Percentiles rank a stretch among this genome's conserved stretches.
Evolutionary conservation across 2,113 vertebrate species (phyloP).

Genomic region (Hippocampus abdominalis): DNA sequence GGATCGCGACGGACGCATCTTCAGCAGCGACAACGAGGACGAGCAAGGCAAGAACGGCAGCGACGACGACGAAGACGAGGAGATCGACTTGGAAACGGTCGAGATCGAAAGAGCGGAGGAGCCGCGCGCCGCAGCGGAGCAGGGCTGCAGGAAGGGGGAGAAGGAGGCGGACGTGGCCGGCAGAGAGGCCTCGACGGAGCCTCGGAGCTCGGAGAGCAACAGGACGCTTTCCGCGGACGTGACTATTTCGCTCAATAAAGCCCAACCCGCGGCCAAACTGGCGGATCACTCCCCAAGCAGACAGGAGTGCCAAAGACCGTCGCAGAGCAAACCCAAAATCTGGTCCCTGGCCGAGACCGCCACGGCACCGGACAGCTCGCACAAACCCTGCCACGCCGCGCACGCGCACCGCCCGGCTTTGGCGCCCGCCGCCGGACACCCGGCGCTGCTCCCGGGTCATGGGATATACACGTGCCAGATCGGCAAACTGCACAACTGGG

Average conservation of each 20-base stretch:
- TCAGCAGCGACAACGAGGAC: constrained; percentile 94
- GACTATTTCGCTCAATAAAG: constrained; percentile 75
- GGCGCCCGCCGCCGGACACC: constrained; percentile 77
- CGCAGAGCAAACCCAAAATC: constrained; percentile 94
- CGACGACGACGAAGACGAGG: constrained; percentile 84
- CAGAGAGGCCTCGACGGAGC: constrained; percentile 60
- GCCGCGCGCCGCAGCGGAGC: constrained; percentile 77
- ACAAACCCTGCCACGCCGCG: constrained; percentile 71
- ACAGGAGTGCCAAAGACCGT: constrained; percentile 79
- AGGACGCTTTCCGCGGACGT: constrained; percentile 74
- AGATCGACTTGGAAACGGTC: constrained; percentile 96
- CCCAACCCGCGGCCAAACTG: constrained; percentile 70
- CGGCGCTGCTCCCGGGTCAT: constrained; percentile 90
- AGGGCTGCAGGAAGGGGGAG: constrained; percentile 56
- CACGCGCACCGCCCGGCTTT: constrained; percentile 67
- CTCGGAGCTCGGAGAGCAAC: constrained; percentile 65
- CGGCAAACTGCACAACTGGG: constrained; percentile 97
- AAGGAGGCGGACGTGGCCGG: constrained; percentile 76
- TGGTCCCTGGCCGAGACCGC: constrained; percentile 98
- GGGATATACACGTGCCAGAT: constrained; percentile 99
- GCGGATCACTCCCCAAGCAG: constrained; percentile 75
- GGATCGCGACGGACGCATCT: constrained; percentile 87
- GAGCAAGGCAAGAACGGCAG: constrained; percentile 76
- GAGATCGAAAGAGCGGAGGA: constrained; percentile 94
- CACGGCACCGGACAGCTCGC: constrained; percentile 86